Evolutionary conservation across 2,797 vertebrate species (phyloP), one percentile per base, ranked within the genome.

Genomic region (Oreortyx pictus): DNA sequence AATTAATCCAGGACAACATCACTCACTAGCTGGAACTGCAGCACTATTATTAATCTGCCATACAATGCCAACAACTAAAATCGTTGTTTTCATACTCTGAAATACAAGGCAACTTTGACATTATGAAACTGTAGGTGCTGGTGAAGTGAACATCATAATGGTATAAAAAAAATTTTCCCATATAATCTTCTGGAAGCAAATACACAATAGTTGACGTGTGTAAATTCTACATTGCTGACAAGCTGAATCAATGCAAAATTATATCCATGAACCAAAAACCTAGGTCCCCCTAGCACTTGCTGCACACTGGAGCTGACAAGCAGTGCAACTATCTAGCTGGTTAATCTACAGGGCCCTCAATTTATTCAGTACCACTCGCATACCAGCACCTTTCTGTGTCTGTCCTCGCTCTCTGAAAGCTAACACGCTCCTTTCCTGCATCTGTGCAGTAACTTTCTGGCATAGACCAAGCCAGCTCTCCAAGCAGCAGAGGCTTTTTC

Each of bases 191-290:
- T 37, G 27, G 59, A 87, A 92, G 62, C 12, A 80, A 12, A 7
- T 2, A 39, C 0, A 0, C 22, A 60, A 7, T 77, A 65, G n/a
- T 46, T 61, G n/a, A 52, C 43, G 14, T 50, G 44, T 67, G 2
- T 9, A 18, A 6, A 11, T 77, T 82, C 22, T 33, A 9, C 61
- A 50, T 14, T 39, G 9, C 19, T 49, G 24, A 12, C 8, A 85
- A 84, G 67, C 1, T 9, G 41, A 82, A 47, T 41, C 37, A 44
- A 54, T 14, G 22, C 5, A 33, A 2, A 35, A 27, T 24, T 52
- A 29, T 16, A n/a, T 27, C 72, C 47, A 23, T 20, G 31, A 89
- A 56, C 15, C 18, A 54, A 72, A 84, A 1, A 5, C 3, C 3
- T 4, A 18, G 2, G 14, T 41, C 89, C 39, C 11, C 57, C 27